Evolutionary conservation across 2,888 invertebrate species (phyloP).

Genomic region (Cheilosia pagana): DNA sequence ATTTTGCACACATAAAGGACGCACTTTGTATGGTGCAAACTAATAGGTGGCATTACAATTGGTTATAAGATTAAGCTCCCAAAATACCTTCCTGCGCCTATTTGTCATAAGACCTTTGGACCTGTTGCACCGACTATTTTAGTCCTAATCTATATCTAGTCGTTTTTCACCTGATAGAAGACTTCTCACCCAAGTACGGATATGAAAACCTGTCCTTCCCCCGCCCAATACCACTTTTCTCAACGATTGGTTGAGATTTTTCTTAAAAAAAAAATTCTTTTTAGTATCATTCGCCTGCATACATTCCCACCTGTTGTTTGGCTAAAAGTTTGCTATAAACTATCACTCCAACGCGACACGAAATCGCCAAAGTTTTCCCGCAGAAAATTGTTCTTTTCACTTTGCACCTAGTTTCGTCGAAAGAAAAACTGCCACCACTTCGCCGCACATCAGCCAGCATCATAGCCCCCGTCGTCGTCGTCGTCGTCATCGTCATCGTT

Average conservation of each 20-base stretch:
- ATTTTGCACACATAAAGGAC: no score
- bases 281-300: neutral
- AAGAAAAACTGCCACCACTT: slow-evolving; percentile 54
- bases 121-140: no score
- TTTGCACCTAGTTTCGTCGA: slow-evolving; percentile 54
- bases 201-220: no score
- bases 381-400: slow-evolving; percentile 30
- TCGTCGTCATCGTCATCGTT: neutral
- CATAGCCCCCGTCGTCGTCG: neutral
- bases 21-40: no score
- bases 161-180: no score
- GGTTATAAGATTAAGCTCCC: no score
- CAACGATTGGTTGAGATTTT: neutral
- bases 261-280: neutral
- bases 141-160: no score
- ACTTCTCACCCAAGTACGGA: no score
- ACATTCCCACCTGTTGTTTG: slow-evolving; percentile 58
- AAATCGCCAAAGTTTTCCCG: slow-evolving; percentile 66
- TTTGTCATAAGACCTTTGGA: no score
- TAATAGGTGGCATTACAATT: no score
- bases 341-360: slow-evolving; percentile 53
- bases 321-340: slow-evolving; percentile 55
- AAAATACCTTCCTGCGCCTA: no score
- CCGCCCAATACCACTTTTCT: neutral
- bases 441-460: slow-evolving; percentile 27